Evolutionary conservation across 2,888 invertebrate species (phyloP).

Genomic region (Schizaphis graminum): DNA sequence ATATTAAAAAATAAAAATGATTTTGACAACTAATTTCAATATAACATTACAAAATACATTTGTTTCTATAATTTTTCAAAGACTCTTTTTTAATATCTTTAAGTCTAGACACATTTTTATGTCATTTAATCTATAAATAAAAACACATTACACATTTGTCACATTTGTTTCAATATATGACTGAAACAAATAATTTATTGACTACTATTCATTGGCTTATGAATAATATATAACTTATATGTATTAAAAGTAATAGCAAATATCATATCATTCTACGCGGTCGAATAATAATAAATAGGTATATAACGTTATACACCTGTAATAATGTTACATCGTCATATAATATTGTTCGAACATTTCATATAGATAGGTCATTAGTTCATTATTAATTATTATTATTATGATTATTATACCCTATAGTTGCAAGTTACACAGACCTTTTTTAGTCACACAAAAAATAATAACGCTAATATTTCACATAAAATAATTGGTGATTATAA

Average conservation of each 20-base stretch:
- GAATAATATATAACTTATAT: not conserved
- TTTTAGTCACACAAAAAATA: not conserved
- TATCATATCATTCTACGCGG: not conserved
- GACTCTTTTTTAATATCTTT: not conserved
- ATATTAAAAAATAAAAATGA: no score
- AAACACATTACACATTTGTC: not conserved
- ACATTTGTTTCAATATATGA: not conserved
- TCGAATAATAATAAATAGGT: not conserved
- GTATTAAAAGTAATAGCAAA: not conserved
- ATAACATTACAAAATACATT: not conserved
- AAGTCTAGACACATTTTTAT: not conserved
- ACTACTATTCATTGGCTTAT: not conserved
- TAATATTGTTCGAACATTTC: not conserved
- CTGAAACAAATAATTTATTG: not conserved
- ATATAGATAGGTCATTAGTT: not conserved
- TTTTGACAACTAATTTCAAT: not conserved
- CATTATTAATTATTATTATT: not conserved
- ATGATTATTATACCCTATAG: not conserved
- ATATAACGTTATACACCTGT: not conserved
- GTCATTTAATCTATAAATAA: not conserved
- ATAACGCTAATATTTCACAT: not conserved
- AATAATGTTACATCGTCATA: not conserved
- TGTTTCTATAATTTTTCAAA: not conserved
- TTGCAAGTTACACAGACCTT: not conserved
- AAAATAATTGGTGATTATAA: conserved; percentile 2